Conservation (phyloP, 2,113 vertebrate genomes). For the Rallus limicola region DNA sequence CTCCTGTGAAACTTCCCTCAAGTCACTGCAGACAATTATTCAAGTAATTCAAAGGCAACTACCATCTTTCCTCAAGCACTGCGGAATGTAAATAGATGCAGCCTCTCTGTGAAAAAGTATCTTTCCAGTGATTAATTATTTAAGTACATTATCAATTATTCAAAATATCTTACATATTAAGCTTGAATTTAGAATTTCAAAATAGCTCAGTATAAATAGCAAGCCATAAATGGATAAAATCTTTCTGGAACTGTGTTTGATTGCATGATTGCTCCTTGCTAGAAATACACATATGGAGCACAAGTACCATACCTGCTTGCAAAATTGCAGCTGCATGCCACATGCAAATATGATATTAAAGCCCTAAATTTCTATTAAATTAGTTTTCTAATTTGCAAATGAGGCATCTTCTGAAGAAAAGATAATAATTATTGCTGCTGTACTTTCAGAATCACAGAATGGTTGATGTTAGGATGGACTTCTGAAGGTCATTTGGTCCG, state of each 20-base stretch:
- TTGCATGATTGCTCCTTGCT: not conserved
- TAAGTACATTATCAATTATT: conserved; percentile 61
- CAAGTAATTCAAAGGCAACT: conserved; percentile 37
- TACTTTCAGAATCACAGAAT: not conserved
- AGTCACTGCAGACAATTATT: conserved; percentile 9
- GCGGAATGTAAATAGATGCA: conserved; percentile 38
- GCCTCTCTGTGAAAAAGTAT: not conserved
- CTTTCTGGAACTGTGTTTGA: not conserved
- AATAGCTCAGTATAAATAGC: conserved; percentile 16
- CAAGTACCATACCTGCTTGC: not conserved
- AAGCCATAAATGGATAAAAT: not conserved
- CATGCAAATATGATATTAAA: not conserved
- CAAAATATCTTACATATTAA: conserved; percentile 47
- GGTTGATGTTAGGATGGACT: not conserved
- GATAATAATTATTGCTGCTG: not conserved
- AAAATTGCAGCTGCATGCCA: not conserved
- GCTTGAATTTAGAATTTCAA: conserved; percentile 45
- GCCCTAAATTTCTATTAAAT: not conserved
- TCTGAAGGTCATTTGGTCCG: not conserved
- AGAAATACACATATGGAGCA: not conserved
- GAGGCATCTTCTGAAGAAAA: not conserved
- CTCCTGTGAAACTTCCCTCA: not conserved
- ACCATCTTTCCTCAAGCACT: conserved; percentile 13
- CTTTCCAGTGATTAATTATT: conserved; percentile 62
- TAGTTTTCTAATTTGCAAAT: not conserved